phyloP scores from a whole-genome alignment of 2,113 vertebrate species.

The Carassius carassius region DNA sequence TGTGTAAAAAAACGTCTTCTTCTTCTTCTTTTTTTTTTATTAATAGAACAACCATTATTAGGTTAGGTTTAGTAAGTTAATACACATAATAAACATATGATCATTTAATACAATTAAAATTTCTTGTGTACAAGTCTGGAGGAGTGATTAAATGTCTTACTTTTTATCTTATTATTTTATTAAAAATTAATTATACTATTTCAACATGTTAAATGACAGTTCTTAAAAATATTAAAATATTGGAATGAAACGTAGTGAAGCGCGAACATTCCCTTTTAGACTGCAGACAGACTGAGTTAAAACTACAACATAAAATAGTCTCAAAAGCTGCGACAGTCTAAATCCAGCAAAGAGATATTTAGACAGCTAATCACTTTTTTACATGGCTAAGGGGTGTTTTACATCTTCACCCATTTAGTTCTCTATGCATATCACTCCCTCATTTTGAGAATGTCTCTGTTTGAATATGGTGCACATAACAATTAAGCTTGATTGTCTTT shows the following conservation, averaged over 20 bases:
- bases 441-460: not conserved
- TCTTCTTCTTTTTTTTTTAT: no score
- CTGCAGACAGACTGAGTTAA: not conserved
- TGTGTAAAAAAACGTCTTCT: no score
- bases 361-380: slow-evolving; percentile 46
- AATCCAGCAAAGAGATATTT: slow-evolving; percentile 5
- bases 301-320: not conserved
- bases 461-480: not conserved
- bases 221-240: no score
- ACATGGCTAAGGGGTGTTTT: not conserved
- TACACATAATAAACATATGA: no score
- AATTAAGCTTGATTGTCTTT: not conserved
- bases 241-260: not conserved
- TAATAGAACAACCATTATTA: no score
- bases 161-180: not conserved
- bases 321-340: not conserved
- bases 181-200: no score
- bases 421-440: not conserved
- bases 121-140: no score
- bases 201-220: not conserved
- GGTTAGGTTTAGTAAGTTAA: no score
- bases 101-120: no score
- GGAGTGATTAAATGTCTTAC: no score
- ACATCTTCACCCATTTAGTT: not conserved
- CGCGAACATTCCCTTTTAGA: not conserved